Percentiles rank a stretch among this genome's conserved stretches.
Evolutionary conservation across 2,888 invertebrate genomes (phyloP).

Genomic region (Hesperia comma): DNA sequence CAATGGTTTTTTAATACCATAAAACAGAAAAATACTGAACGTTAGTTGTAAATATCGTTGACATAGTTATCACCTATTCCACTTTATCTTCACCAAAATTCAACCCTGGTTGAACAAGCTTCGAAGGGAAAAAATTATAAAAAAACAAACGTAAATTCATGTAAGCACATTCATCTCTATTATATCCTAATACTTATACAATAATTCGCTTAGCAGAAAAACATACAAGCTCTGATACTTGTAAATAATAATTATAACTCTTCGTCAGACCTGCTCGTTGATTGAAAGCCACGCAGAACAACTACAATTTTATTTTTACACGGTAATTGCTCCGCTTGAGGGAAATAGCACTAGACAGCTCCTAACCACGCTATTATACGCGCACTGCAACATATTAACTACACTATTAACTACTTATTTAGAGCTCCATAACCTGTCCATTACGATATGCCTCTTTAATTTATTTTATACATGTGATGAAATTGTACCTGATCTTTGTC

Average conservation of each 20-base stretch:
- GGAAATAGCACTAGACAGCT: constrained; percentile 5
- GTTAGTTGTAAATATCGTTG: too few species aligned
- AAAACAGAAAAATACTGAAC: too few species aligned
- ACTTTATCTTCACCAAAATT: too few species aligned
- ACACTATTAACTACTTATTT: neutral
- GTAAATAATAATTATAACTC: constrained; percentile 1
- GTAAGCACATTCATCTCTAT: neutral
- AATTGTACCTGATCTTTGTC: too few species aligned
- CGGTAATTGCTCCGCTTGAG: constrained; percentile 4
- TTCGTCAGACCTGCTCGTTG: constrained; percentile 1
- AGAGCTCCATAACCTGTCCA: neutral
- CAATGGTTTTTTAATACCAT: too few species aligned
- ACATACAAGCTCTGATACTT: constrained; percentile 2
- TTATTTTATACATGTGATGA: too few species aligned
- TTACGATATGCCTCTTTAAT: too few species aligned
- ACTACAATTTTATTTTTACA: constrained; percentile 9
- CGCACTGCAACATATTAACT: neutral
- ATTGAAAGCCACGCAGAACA: constrained; percentile 19
- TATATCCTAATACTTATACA: neutral
- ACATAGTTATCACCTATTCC: too few species aligned
- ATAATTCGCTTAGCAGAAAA: constrained; percentile 13
- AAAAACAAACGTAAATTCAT: neutral
- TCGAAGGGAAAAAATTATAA: too few species aligned
- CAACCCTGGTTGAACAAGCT: too few species aligned
- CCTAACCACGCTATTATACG: neutral